These are phyloP conservation scores for Ptychochromis oligacanthus DNA, from an alignment of 2,113 vertebrate species.

Conservation along the genomic window DNA sequence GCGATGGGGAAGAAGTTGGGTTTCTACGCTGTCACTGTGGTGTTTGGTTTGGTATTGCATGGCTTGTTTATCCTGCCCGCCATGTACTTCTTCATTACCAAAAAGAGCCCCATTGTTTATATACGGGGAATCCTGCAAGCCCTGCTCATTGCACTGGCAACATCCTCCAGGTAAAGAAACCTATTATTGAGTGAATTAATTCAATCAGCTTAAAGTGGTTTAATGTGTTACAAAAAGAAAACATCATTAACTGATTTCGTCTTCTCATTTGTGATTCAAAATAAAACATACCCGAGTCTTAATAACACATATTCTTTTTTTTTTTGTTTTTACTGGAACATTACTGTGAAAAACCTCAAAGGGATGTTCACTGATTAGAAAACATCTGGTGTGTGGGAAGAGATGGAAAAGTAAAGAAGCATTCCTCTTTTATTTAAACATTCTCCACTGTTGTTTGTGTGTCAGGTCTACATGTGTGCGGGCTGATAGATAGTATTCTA, in stretches of 20 bases:
- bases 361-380: slow-evolving; percentile 37
- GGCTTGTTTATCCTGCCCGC: slow-evolving; percentile 94
- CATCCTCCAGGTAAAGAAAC: slow-evolving; percentile 92
- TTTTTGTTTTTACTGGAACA: neutral
- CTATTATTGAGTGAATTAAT: slow-evolving; percentile 7
- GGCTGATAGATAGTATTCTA: neutral
- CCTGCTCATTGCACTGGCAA: slow-evolving; percentile 95
- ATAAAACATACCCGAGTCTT: neutral
- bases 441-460: neutral
- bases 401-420: slow-evolving; percentile 22
- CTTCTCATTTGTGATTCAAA: neutral
- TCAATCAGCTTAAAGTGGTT: too few relatives aligned
- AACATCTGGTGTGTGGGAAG: slow-evolving; percentile 50
- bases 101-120: slow-evolving; percentile 96
- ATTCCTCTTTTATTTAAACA: neutral
- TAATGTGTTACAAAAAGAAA: neutral
- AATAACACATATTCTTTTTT: neutral
- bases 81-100: slow-evolving; percentile 98
- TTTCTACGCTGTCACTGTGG: slow-evolving; percentile 94
- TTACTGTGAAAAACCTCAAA: neutral
- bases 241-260: neutral
- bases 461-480: neutral
- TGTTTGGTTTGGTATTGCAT: slow-evolving; percentile 91
- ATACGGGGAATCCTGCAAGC: slow-evolving; percentile 97
- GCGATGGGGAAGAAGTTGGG: slow-evolving; percentile 95